These are phyloP conservation scores for Molanna angustata DNA, from an alignment of 2,888 invertebrate species.

Conservation along the genomic window DNA sequence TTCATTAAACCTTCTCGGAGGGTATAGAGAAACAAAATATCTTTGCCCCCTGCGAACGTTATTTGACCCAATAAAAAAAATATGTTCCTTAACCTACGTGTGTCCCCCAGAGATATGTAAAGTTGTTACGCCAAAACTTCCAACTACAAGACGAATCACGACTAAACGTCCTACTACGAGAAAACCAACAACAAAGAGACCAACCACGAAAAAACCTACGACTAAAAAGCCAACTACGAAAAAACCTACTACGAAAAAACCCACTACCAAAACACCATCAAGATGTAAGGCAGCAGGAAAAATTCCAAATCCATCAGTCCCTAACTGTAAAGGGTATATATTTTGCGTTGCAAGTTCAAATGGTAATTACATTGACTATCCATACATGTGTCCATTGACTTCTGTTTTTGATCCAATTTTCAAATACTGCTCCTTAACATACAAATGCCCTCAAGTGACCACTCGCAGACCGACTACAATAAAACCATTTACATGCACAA, in stretches of 20 bases:
- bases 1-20: too few species aligned
- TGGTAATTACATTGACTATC: neutral
- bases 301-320: neutral
- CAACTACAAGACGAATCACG: neutral
- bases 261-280: neutral
- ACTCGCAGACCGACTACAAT: neutral
- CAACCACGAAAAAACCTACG: neutral
- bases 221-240: neutral
- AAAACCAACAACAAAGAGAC: neutral
- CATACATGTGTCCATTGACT: neutral
- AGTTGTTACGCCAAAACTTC: neutral
- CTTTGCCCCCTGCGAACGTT: neutral
- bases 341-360: neutral
- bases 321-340: conserved; percentile 4
- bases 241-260: neutral
- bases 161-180: neutral
- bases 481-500: neutral
- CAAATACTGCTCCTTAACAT: neutral
- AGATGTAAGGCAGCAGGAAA: neutral
- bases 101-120: too few species aligned
- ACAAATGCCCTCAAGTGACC: neutral
- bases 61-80: conserved; percentile 10
- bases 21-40: neutral
- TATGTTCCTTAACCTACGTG: conserved; percentile 3
- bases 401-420: neutral